A percentile compares a stretch with the other conserved stretches of the same genome.
phyloP scores from a whole-genome alignment of 2,797 vertebrate genomes.

The Podargus strigoides region DNA sequence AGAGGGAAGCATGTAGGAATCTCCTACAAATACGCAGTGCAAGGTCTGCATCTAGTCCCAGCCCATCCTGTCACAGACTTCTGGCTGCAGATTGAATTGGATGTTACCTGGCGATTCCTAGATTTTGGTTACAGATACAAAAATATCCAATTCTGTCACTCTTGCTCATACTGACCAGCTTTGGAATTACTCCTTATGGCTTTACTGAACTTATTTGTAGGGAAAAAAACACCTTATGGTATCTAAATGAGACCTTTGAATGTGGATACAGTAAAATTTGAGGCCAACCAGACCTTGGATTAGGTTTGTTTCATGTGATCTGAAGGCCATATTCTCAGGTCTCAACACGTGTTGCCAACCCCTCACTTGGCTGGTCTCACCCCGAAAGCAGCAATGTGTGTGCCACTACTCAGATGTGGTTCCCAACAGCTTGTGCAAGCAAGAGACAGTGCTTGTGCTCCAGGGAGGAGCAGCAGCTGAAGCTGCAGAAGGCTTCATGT shows the following conservation, averaged over 20 bases:
- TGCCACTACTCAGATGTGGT: background rate
- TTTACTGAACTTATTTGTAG: background rate
- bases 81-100: background rate
- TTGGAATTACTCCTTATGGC: background rate
- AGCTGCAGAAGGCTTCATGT: background rate
- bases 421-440: background rate
- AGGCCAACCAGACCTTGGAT: background rate
- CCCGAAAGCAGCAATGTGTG: background rate
- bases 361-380: rapidly evolving
- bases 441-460: background rate
- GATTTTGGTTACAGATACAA: background rate
- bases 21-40: background rate
- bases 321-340: background rate
- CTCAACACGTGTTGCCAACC: rapidly evolving
- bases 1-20: background rate
- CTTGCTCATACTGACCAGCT: background rate
- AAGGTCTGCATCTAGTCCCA: background rate
- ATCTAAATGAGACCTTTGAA: background rate
- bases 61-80: background rate
- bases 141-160: background rate
- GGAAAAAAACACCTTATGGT: background rate
- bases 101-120: background rate
- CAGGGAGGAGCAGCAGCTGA: background rate
- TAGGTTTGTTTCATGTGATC: background rate
- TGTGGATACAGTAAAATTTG: background rate